Conservation (phyloP, 1,140 invertebrate genomes). For the Planococcus citri region DNA sequence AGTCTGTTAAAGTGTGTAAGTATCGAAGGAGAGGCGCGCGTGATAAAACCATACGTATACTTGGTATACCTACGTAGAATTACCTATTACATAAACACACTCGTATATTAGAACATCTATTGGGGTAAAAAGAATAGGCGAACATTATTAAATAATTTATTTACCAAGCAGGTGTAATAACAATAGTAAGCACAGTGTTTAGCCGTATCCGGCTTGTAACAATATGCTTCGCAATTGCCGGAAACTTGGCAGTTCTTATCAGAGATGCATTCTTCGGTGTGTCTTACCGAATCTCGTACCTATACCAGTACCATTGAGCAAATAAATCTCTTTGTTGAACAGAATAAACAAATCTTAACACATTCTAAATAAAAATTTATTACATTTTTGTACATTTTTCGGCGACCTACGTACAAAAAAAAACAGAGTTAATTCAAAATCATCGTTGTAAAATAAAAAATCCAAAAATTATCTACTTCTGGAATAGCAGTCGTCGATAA, state of each 20-base stretch:
- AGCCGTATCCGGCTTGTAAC: not conserved
- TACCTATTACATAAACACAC: slow-evolving; percentile 15
- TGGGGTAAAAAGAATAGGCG: not conserved
- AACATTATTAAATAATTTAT: slow-evolving; percentile 17
- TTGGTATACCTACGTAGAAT: too few species aligned
- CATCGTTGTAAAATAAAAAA: too few species aligned
- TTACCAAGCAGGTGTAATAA: slow-evolving; percentile 14
- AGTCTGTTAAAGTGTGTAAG: not conserved
- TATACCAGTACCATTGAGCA: too few species aligned
- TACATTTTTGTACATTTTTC: too few species aligned
- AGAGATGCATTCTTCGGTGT: not conserved
- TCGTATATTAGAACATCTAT: not conserved
- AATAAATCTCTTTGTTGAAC: too few species aligned
- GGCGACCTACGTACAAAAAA: too few species aligned
- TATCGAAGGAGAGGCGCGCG: not conserved
- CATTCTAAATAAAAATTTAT: too few species aligned
- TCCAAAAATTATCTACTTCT: too few species aligned
- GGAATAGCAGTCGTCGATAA: too few species aligned
- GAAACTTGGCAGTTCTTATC: not conserved
- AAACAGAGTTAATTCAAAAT: too few species aligned
- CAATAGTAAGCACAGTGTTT: slow-evolving; percentile 14
- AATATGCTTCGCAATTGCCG: slow-evolving; percentile 13
- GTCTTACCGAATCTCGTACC: not conserved
- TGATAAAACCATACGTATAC: slow-evolving; percentile 12
- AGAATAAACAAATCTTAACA: too few species aligned